These are phyloP conservation scores for Oedothorax gibbosus DNA, from an alignment of 1,140 invertebrate species.

Conservation along the genomic window DNA sequence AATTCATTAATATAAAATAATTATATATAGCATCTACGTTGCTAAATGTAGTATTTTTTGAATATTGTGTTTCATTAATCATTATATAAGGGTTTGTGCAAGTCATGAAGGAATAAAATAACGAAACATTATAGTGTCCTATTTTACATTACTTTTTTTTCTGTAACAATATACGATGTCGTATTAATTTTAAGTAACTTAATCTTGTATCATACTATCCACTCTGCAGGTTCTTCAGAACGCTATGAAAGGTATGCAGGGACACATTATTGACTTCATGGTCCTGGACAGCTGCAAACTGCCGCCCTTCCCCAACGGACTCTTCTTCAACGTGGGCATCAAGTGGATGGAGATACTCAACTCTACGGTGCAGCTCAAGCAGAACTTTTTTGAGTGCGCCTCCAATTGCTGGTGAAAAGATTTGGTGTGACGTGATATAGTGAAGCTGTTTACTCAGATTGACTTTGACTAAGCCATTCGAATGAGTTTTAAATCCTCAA, in stretches of 20 bases:
- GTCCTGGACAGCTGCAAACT: conserved; percentile 64
- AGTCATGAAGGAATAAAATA: no score
- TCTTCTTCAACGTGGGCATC: conserved; percentile 63
- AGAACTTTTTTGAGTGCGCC: conserved; percentile 61
- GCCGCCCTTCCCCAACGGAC: conserved; percentile 63
- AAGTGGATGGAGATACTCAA: conserved; percentile 64
- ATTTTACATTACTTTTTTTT: no score
- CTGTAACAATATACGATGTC: no score
- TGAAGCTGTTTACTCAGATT: no score
- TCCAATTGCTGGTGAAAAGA: conserved; percentile 49
- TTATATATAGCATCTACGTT: no score
- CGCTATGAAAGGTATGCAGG: conserved; percentile 63
- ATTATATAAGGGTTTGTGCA: no score
- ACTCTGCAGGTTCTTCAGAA: conserved; percentile 51
- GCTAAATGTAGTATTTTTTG: no score
- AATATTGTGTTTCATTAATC: no score
- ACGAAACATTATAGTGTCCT: no score
- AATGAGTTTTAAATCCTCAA: neutral
- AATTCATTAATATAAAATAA: no score
- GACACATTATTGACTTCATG: conserved; percentile 62
- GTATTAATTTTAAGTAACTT: no score
- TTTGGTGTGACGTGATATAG: neutral
- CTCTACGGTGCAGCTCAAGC: conserved; percentile 63
- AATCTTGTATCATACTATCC: no score
- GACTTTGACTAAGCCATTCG: neutral